Conservation (phyloP, 2,888 invertebrate genomes). For the Mylabris sibirica region DNA sequence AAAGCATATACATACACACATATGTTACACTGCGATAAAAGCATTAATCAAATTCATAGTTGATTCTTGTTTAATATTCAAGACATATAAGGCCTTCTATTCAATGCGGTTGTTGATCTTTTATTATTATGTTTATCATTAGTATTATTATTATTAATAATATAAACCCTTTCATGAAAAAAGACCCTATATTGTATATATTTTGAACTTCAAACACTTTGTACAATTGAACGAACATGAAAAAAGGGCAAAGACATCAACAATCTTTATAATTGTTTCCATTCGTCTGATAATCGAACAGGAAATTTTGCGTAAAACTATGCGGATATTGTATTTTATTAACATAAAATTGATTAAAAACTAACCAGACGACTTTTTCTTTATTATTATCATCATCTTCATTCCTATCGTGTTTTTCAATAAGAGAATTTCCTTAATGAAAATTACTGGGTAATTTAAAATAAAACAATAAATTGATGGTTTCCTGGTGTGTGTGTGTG, state of each 20-base stretch:
- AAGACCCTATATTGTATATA: background rate
- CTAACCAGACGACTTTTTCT: background rate
- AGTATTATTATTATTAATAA: too few relatives aligned
- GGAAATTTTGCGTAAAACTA: constrained; percentile 6
- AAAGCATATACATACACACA: too few relatives aligned
- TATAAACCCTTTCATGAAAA: background rate
- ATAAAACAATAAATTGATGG: background rate
- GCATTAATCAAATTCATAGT: constrained; percentile 32
- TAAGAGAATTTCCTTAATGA: background rate
- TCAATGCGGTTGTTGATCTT: constrained; percentile 33
- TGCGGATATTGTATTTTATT: constrained; percentile 5
- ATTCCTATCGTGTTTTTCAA: background rate
- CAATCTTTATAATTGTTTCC: background rate
- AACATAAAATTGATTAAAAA: background rate
- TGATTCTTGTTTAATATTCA: constrained; percentile 31
- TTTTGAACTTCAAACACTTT: background rate
- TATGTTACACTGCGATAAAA: constrained; percentile 32
- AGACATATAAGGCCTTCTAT: constrained; percentile 26
- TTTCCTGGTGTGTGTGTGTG: background rate
- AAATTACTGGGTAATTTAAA: background rate
- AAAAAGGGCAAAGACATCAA: background rate
- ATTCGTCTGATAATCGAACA: background rate
- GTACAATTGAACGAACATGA: background rate
- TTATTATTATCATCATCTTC: background rate
- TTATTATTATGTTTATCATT: background rate